Conservation (phyloP, 2,888 invertebrate species). For the Epicampocera succincta region DNA sequence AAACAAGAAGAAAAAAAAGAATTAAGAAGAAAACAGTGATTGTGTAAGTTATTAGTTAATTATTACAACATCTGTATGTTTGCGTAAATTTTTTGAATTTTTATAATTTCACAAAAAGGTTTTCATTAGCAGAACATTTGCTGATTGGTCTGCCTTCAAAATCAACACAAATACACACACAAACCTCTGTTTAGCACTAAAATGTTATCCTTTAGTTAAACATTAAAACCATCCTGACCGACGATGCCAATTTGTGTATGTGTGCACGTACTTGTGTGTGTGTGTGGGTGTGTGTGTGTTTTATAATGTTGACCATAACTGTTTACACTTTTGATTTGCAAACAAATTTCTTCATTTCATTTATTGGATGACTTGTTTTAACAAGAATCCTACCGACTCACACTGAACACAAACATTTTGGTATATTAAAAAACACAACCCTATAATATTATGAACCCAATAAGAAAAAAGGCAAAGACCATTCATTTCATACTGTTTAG, state of each 20-base stretch:
- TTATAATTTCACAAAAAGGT: constrained; percentile 28
- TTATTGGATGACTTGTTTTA: constrained; percentile 68
- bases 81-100: constrained; percentile 17
- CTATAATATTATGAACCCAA: constrained; percentile 1
- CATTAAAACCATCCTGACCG: constrained; percentile 41
- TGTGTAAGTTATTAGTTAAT: constrained; percentile 37
- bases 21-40: neutral
- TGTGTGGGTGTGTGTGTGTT: neutral
- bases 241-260: constrained; percentile 2
- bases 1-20: too few species aligned
- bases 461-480: constrained; percentile 13
- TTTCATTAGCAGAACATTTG: constrained; percentile 57
- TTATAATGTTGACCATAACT: constrained; percentile 58
- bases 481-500: constrained; percentile 27
- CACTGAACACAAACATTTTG: constrained; percentile 46
- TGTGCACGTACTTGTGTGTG: too few species aligned
- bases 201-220: constrained; percentile 65
- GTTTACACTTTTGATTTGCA: constrained; percentile 68
- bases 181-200: constrained; percentile 50
- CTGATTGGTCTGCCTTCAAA: constrained; percentile 60
- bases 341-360: constrained; percentile 68
- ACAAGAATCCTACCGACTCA: constrained; percentile 36
- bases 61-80: constrained; percentile 42
- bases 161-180: constrained; percentile 4
- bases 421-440: constrained; percentile 63